phyloP scores from a whole-genome alignment of 2,113 vertebrate genomes.

The Pycnonotus jocosus region DNA sequence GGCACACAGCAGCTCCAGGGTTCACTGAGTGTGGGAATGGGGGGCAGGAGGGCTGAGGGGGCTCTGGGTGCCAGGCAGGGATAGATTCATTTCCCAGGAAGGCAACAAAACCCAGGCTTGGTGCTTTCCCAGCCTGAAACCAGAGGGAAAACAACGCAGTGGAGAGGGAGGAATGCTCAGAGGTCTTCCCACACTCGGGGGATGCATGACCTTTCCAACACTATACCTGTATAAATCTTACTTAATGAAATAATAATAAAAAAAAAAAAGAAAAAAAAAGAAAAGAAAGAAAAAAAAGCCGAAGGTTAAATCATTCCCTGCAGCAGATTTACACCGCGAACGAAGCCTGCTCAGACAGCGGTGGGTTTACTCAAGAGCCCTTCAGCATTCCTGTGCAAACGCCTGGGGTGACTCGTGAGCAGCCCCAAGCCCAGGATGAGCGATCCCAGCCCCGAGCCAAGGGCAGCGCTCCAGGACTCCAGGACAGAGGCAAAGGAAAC shows the following conservation, averaged over 20 bases:
- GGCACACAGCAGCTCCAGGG: neutral
- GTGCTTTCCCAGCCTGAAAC: neutral
- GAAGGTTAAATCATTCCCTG: constrained; percentile 71
- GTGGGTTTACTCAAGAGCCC: constrained; percentile 21
- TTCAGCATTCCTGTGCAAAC: constrained; percentile 27
- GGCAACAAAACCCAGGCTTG: neutral
- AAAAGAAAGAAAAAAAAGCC: constrained; percentile 52
- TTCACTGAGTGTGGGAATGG: neutral
- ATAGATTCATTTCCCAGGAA: constrained; percentile 8
- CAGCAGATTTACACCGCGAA: constrained; percentile 62
- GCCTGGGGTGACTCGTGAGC: neutral
- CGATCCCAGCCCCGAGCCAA: neutral
- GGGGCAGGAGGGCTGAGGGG: neutral
- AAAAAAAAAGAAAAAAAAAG: constrained; percentile 48
- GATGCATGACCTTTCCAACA: constrained; percentile 70
- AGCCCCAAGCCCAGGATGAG: neutral
- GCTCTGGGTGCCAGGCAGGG: neutral
- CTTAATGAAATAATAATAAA: constrained; percentile 72
- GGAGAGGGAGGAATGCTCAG: neutral
- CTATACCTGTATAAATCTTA: constrained; percentile 75
- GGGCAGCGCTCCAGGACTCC: neutral
- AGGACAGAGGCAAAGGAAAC: neutral
- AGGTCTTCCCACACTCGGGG: constrained; percentile 54
- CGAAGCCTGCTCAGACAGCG: constrained; percentile 21
- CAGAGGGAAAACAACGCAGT: neutral